Evolutionary conservation across 2,797 vertebrate genomes (phyloP), one percentile per base, ranked within the genome.

Genomic region (Sebastes oblongus): DNA sequence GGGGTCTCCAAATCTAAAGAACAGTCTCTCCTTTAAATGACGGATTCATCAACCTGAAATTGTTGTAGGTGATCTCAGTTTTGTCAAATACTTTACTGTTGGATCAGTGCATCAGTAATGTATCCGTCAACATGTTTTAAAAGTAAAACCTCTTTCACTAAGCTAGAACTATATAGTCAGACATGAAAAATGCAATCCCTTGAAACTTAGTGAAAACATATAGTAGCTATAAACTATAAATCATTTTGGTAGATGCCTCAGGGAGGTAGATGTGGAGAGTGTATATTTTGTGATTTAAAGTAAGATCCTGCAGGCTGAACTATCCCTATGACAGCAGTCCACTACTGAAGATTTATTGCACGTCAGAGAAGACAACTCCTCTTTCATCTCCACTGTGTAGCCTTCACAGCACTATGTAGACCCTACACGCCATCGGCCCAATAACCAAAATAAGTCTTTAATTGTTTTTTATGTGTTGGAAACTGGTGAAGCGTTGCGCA

Each of bases 251-350:
- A 13, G 24, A 8, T 62, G 22, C 56, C 22, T 9, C 18, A 25
- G 22, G 50, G 61, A 64, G 34, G 39, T 50, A 59, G 36, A 72
- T 42, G 42, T 46, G 50, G 20, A 54, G 50, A n/a, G 20, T 61
- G 56, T 8, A 25, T 4, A 11, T 81, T 25, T 72, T 62, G 67
- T 76, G 72, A 60, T 80, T 30, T 46, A 10, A 58, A 71, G 25
- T 61, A 1, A 36, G 39, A 3, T 64, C 60, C 61, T 75, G 25
- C 58, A 36, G 69, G 65, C 65, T 56, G 64, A 70, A 22, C 20
- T 8, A 52, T 52, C 58, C 54, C 58, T 66, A 66, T 80, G 77
- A 80, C 74, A 46, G 32, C 13, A 32, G 32, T 7, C 8, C n/a
- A 5, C n/a, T 16, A 2, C 1, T 34, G 62, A 68, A 52, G 24